phyloP scores from a whole-genome alignment of 2,797 vertebrate species.

The Lophius americanus region DNA sequence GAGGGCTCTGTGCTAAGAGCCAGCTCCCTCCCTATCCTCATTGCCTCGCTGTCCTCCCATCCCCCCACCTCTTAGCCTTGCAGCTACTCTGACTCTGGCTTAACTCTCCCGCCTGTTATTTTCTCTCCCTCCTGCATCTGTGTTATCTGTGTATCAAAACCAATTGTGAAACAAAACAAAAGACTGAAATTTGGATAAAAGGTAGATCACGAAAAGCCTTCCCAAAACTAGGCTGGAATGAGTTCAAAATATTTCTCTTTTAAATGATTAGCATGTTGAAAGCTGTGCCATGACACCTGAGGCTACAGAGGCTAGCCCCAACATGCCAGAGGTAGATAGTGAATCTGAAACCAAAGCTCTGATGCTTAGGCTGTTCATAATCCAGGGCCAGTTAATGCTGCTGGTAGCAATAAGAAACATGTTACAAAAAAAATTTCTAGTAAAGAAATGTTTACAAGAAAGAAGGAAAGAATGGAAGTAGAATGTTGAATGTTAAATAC shows the following conservation, averaged over 20 bases:
- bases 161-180: constrained; percentile 56
- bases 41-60: constrained; percentile 69
- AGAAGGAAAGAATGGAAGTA: constrained; percentile 6
- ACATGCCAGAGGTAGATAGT: constrained; percentile 43
- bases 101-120: constrained; percentile 79
- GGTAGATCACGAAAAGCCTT: constrained; percentile 22
- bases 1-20: constrained; percentile 71
- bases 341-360: constrained; percentile 42
- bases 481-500: constrained; percentile 12
- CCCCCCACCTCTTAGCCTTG: constrained; percentile 79
- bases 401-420: constrained; percentile 22
- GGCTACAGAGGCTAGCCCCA: constrained; percentile 44
- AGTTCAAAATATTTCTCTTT: constrained; percentile 30
- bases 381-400: constrained; percentile 37
- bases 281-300: constrained; percentile 52
- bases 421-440: constrained; percentile 3
- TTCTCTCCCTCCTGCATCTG: constrained; percentile 65
- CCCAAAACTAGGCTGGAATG: constrained; percentile 18
- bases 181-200: constrained; percentile 40
- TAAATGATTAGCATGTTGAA: constrained; percentile 40
- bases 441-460: not conserved
- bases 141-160: constrained; percentile 44
- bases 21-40: constrained; percentile 68
- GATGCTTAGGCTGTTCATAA: constrained; percentile 28
- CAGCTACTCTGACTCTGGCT: constrained; percentile 81